Conservation (phyloP, 1,140 invertebrate species). For the Himalopsyche phryganea region DNA sequence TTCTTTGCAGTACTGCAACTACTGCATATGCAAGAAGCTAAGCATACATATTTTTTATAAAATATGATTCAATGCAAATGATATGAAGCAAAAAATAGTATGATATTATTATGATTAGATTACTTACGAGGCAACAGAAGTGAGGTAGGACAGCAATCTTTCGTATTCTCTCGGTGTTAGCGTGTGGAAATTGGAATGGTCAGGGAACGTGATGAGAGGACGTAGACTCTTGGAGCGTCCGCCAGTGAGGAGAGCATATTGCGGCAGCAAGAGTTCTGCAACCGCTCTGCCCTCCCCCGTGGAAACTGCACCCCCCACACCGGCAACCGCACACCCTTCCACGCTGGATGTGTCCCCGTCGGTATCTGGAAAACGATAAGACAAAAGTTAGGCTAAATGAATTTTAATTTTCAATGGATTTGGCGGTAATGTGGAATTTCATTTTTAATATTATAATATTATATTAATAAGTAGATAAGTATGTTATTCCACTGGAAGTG, state of each 20-base stretch:
- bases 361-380: conserved; percentile 42
- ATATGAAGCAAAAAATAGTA: no score
- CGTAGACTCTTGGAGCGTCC: conserved; percentile 87
- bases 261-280: conserved; percentile 77
- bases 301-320: conserved; percentile 40
- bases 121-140: conserved; percentile 87
- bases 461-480: no score
- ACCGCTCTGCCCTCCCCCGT: conserved; percentile 56
- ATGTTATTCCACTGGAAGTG: no score
- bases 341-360: conserved; percentile 43
- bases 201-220: conserved; percentile 91
- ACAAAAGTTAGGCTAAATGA: no score
- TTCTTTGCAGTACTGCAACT: no score
- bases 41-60: no score
- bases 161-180: conserved; percentile 84
- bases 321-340: conserved; percentile 41
- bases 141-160: conserved; percentile 88
- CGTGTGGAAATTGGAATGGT: conserved; percentile 80
- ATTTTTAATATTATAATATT: no score
- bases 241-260: conserved; percentile 86
- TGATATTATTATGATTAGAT: no score
- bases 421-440: no score
- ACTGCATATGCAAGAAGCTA: no score
- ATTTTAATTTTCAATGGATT: no score
- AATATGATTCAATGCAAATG: no score